Evolutionary conservation across 1,140 invertebrate species (phyloP), one percentile per base, ranked within the genome.

Genomic region (Bombus confusus): DNA sequence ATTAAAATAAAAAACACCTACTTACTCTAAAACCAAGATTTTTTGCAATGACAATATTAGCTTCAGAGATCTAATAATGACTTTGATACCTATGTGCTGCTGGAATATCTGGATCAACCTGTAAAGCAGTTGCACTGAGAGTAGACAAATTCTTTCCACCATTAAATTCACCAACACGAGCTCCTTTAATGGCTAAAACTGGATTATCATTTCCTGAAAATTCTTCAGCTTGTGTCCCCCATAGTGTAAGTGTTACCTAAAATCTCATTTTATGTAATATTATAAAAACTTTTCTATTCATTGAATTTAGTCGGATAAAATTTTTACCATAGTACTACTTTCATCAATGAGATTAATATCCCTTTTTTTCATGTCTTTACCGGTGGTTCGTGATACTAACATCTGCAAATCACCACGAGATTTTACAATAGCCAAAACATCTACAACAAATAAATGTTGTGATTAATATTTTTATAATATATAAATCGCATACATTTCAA

Each of bases 371-470:
- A 99, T 95, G 95, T 99, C 98, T 92, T 96, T 97, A 57, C 97
- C 97, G 1, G 97, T 97, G 74, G 96, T 96, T 92, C 96, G 97
- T 9, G 97, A 96, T 18, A 96, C 96, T 28, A 99, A 95, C 9
- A 96, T 96, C 84, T 96, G 95, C 15, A 99, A 59, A 87, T 99
- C 98, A 9, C 95, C 95, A 6, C 95, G 95, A 52, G 95, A 95
- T 92, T 98, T 98, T 88, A 98, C 98, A 41, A 99, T 96, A 73
- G 98, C 99, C 94, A 99, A 97, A 2, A 99, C 95, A 96, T 99
- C 99, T 97, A 41, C 80, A 28, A 80, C 43, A 52, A n/a, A 83
- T 41, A 68, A 52, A 18, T 22, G 5, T 52, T 52, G 22, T 22
- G 18, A 52, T 52, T 22, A 52, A 22, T 8, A 52, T 88, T 43